Evolutionary conservation across 2,113 vertebrate species (phyloP).

Genomic region (Ia io): DNA sequence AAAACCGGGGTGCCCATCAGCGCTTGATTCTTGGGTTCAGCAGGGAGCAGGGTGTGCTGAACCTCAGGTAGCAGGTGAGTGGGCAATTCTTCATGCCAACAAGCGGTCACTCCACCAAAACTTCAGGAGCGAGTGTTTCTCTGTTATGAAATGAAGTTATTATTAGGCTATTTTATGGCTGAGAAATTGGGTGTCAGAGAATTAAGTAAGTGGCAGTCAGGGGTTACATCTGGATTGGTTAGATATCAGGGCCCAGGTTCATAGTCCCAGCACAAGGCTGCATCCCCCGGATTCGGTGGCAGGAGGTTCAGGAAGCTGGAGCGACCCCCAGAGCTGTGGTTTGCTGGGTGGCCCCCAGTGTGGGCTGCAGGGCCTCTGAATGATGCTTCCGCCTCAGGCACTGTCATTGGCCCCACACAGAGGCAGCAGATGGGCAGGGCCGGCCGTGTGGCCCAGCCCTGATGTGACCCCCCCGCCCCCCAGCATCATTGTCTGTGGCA

Average conservation of each 20-base stretch:
- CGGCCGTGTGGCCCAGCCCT: background rate
- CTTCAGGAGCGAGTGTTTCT: background rate
- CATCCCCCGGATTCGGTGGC: background rate
- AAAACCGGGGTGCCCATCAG: constrained; percentile 27
- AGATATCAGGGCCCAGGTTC: background rate
- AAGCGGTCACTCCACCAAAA: background rate
- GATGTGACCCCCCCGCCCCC: background rate
- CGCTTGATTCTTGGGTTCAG: background rate
- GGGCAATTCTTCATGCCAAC: background rate
- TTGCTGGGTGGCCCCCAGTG: background rate
- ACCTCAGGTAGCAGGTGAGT: background rate
- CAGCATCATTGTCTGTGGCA: background rate
- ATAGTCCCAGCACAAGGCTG: accelerated
- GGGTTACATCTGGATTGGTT: background rate
- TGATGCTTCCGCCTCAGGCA: background rate
- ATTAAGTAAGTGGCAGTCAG: background rate
- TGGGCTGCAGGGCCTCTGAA: background rate
- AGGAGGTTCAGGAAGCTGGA: background rate
- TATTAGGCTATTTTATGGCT: background rate
- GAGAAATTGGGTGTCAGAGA: background rate
- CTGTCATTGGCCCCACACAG: too few relatives aligned
- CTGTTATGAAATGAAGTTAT: background rate
- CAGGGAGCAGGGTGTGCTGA: background rate
- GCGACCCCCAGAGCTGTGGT: background rate
- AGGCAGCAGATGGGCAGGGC: background rate